Base-by-base conservation (phyloP, 2,888 invertebrate genomes). In the Trypoxylon attenuatum region DNA sequence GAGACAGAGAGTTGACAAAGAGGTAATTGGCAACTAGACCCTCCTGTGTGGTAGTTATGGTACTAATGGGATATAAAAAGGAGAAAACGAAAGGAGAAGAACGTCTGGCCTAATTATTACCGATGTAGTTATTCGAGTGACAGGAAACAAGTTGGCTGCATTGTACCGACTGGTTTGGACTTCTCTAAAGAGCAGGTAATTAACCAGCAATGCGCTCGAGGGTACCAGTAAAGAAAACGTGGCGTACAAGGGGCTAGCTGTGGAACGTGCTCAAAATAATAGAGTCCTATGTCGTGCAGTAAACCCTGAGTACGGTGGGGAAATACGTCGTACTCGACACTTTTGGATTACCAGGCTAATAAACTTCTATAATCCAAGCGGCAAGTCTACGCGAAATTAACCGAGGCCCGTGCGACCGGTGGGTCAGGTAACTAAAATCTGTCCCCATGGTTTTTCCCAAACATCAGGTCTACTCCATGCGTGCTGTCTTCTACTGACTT, bases 291-390 rank as follows among this genome's bases (percentile, higher is more conserved):
- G 25, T 41, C 27, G 46, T 50, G 39, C 51, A 63, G 59, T 59
- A 63, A 21, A 39, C 52, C 22, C 8, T 8, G 10, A 13, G 18
- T 42, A 60, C 56, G 49, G 25, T 49, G 60, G 54, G 69, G 49
- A 69, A 70, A 69, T 64, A 64, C 64, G 56, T 61, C 46, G 41
- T 53, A 45, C 18, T 16, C 23, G 43, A 47, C 49, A 51, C 49
- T 53, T 52, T 55, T 73, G 73, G 69, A 73, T 77, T 80, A 75
- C 77, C 64, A 49, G 61, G 58, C 74, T 68, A 80, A 74, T 79
- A 79, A 81, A 81, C 50, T 69, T 18, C 49, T 18, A 38, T 63
- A 69, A 68, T 63, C 62, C 51, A 54, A n/a, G 27, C 46, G 25
- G 18, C 15, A 38, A 58, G 53, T 39, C 39, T 47, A 46, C 47